A percentile compares a stretch with the other conserved stretches of the same genome.
Evolutionary conservation across 2,113 vertebrate genomes (phyloP).

Genomic region (Bagarius yarrelli): DNA sequence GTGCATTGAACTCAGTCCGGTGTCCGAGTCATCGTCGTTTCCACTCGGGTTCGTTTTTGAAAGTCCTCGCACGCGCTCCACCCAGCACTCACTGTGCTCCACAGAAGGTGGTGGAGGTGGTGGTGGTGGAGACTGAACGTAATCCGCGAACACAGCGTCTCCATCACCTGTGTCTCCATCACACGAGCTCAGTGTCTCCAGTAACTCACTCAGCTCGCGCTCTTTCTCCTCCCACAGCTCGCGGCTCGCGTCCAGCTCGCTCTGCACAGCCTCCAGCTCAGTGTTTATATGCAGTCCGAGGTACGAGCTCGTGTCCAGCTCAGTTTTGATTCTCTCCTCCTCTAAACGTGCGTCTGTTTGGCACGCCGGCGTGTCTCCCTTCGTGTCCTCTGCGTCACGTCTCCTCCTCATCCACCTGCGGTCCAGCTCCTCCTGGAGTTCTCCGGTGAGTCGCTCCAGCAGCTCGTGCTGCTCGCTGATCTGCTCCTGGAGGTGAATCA

Average conservation of each 20-base stretch:
- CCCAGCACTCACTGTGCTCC: constrained; percentile 69
- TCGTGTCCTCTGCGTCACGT: constrained; percentile 66
- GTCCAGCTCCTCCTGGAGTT: constrained; percentile 93
- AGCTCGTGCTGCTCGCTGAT: constrained; percentile 82
- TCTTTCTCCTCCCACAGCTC: constrained; percentile 81
- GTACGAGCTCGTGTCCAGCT: constrained; percentile 91
- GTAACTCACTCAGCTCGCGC: constrained; percentile 77
- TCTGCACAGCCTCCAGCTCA: constrained; percentile 80
- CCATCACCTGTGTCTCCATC: constrained; percentile 68
- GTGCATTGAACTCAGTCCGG: constrained; percentile 95
- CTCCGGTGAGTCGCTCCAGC: constrained; percentile 80
- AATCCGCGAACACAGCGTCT: constrained; percentile 38
- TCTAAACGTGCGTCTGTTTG: constrained; percentile 75
- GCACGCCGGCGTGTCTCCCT: constrained; percentile 52
- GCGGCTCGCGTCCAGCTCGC: constrained; percentile 81
- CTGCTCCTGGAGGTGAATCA: constrained; percentile 83
- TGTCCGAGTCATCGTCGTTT: constrained; percentile 93
- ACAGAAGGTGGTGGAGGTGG: constrained; percentile 22
- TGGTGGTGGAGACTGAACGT: constrained; percentile 32
- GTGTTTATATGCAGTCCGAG: constrained; percentile 88
- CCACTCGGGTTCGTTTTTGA: constrained; percentile 71
- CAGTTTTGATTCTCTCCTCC: constrained; percentile 83
- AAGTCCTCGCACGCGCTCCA: constrained; percentile 77
- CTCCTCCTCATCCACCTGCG: constrained; percentile 87
- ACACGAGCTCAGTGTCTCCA: constrained; percentile 76